Conservation (phyloP, 2,113 vertebrate species). For the Nothobranchius furzeri region DNA sequence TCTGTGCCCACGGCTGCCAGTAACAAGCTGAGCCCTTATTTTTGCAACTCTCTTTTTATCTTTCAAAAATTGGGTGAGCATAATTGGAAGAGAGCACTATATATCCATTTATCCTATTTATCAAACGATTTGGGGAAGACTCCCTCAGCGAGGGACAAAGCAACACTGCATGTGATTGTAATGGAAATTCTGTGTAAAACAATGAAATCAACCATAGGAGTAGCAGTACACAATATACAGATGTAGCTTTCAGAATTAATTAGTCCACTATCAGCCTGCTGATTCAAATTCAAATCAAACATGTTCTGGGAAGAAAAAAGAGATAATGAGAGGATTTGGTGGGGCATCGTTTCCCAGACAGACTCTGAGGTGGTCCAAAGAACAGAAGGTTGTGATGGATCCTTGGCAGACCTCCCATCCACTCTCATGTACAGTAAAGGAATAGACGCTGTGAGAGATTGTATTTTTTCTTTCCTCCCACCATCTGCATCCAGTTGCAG, state of each 20-base stretch:
- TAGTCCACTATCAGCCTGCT: constrained; percentile 4
- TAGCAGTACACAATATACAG: constrained; percentile 17
- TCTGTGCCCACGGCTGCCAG: constrained; percentile 60
- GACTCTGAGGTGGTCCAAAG: constrained; percentile 63
- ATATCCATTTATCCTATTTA: constrained; percentile 48
- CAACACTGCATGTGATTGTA: constrained; percentile 37
- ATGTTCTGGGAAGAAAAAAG: constrained; percentile 32
- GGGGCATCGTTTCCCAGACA: constrained; percentile 56
- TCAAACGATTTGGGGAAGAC: constrained; percentile 41
- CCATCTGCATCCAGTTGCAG: neutral
- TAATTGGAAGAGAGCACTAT: constrained; percentile 42
- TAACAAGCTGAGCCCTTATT: constrained; percentile 47
- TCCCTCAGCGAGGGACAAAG: constrained; percentile 42
- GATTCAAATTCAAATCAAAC: constrained; percentile 28
- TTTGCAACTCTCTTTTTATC: constrained; percentile 42
- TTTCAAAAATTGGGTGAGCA: constrained; percentile 40
- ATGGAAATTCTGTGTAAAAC: constrained; percentile 57
- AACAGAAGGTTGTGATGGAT: constrained; percentile 55
- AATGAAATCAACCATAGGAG: constrained; percentile 36
- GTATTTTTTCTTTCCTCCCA: constrained; percentile 40
- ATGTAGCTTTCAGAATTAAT: constrained; percentile 37
- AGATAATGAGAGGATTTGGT: constrained; percentile 8
- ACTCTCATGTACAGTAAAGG: constrained; percentile 7
- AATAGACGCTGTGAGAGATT: constrained; percentile 73
- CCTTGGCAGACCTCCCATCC: constrained; percentile 29